Conservation (phyloP, 2,797 vertebrate genomes). For the Coluber constrictor region DNA sequence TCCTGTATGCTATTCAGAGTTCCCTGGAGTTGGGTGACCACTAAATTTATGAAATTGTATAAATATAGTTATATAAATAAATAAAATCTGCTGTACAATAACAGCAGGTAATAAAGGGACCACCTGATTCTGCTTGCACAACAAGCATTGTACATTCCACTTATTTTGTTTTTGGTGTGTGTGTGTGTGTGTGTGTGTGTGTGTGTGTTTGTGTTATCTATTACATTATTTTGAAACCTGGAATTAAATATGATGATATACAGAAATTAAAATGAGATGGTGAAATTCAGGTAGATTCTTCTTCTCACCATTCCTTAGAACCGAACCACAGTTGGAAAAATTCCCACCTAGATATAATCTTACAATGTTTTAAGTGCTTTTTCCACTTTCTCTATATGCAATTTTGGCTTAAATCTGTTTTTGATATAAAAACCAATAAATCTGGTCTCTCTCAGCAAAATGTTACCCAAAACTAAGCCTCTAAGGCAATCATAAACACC, state of each 20-base stretch:
- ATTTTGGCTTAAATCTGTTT: constrained; percentile 16
- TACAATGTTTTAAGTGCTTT: constrained; percentile 7
- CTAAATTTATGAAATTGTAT: background rate
- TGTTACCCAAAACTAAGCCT: constrained; percentile 43
- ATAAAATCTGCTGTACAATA: background rate
- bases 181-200: background rate
- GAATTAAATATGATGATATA: background rate
- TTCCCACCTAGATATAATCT: constrained; percentile 3
- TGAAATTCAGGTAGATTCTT: background rate
- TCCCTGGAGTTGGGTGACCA: background rate
- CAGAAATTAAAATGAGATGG: background rate
- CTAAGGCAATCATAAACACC: constrained; percentile 36
- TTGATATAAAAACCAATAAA: constrained; percentile 38
- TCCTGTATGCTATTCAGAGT: background rate
- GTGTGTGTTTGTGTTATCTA: background rate
- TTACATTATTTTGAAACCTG: background rate
- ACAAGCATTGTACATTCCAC: background rate
- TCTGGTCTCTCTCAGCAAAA: constrained; percentile 13
- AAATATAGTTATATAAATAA: background rate
- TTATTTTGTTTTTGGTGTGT: background rate
- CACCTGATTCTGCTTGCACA: background rate
- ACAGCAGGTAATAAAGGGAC: background rate
- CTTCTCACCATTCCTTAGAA: background rate
- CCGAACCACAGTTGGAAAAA: background rate
- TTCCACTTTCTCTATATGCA: background rate